Percentiles rank a stretch among this genome's conserved stretches.
Conservation (phyloP, 1,140 invertebrate species). For the Lutraria rhynchaena region DNA sequence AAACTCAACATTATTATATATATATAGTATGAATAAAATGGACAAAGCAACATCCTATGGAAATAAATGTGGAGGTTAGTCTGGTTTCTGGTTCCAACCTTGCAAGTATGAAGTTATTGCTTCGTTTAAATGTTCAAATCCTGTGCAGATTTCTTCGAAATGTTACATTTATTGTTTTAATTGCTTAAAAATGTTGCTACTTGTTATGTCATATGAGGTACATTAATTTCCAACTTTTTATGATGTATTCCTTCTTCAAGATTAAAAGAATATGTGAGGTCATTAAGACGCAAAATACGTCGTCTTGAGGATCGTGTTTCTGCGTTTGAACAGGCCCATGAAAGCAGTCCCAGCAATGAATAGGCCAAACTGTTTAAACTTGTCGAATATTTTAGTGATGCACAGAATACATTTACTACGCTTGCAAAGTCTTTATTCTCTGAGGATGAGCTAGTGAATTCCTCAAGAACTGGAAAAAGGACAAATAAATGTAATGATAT, state of each 20-base stretch:
- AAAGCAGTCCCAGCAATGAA: neutral
- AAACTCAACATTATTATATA: too few species aligned
- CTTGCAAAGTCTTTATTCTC: slow-evolving; percentile 13
- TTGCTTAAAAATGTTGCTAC: too few species aligned
- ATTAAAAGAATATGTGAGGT: slow-evolving; percentile 9
- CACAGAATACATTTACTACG: slow-evolving; percentile 8
- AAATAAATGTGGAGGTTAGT: too few species aligned
- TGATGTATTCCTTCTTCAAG: slow-evolving; percentile 19
- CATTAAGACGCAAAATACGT: slow-evolving; percentile 22
- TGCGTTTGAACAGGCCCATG: slow-evolving; percentile 21
- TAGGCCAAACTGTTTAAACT: slow-evolving; percentile 7
- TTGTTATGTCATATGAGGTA: too few species aligned
- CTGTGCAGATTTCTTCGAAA: too few species aligned
- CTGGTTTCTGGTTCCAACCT: too few species aligned
- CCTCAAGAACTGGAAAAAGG: slow-evolving; percentile 22
- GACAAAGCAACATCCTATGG: too few species aligned
- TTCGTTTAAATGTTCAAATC: too few species aligned
- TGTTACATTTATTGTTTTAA: too few species aligned
- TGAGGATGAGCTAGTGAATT: slow-evolving; percentile 17
- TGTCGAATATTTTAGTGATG: slow-evolving; percentile 24
- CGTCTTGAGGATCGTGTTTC: slow-evolving; percentile 27
- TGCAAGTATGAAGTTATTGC: too few species aligned
- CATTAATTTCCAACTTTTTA: too few species aligned
- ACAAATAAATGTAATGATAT: slow-evolving; percentile 26
- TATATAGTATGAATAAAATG: too few species aligned